phyloP scores from a whole-genome alignment of 2,113 vertebrate genomes.

The Phylloscopus whistleri region DNA sequence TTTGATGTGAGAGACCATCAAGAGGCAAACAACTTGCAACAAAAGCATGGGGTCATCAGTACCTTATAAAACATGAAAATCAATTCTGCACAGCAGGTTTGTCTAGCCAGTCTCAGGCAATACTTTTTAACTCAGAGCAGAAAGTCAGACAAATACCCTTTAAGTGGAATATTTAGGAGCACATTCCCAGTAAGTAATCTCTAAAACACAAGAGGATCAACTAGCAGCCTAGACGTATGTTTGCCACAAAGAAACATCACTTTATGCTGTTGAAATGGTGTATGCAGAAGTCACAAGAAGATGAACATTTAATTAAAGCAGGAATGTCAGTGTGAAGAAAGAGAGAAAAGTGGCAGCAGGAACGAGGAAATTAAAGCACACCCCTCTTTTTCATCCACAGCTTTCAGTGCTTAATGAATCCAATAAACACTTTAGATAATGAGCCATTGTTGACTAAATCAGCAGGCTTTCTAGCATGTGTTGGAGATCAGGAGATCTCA shows the following conservation, averaged over 20 bases:
- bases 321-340: not conserved
- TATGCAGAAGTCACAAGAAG: not conserved
- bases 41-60: not conserved
- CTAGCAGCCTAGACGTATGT: not conserved
- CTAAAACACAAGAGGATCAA: not conserved
- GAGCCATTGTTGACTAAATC: not conserved
- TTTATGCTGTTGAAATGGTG: not conserved
- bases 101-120: not conserved
- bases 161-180: not conserved
- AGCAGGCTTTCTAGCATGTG: not conserved
- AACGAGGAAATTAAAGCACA: not conserved
- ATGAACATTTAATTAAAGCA: not conserved
- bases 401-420: not conserved
- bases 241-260: not conserved
- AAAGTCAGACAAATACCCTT: not conserved
- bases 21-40: not conserved
- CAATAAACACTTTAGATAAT: slow-evolving; percentile 4
- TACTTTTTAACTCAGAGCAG: not conserved
- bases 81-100: not conserved
- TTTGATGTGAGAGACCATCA: not conserved
- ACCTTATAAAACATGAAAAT: not conserved
- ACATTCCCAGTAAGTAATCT: not conserved
- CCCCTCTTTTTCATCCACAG: not conserved
- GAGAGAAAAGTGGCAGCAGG: not conserved
- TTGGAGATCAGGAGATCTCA: not conserved